Evolutionary conservation across 2,797 vertebrate genomes (phyloP).

Genomic region (Lates japonicus): DNA sequence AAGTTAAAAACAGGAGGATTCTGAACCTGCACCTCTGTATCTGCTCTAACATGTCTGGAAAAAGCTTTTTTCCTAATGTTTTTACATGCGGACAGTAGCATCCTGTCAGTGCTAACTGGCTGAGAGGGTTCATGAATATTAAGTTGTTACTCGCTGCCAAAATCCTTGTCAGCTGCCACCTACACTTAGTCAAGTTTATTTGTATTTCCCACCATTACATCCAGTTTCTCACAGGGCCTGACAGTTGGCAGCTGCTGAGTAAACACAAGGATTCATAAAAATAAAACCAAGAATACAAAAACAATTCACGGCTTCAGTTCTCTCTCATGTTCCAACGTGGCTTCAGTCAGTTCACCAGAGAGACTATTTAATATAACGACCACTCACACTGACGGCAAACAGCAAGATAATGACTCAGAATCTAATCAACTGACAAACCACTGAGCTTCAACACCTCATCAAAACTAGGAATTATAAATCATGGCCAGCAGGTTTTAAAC

Average conservation of each 20-base stretch:
- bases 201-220: background rate
- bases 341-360: no score
- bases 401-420: no score
- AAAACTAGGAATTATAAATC: no score
- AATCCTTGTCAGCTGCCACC: slow-evolving; percentile 1
- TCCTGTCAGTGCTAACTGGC: background rate
- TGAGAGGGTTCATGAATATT: background rate
- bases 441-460: no score
- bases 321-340: no score
- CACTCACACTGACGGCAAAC: no score
- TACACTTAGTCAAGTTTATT: background rate
- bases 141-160: background rate
- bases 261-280: background rate
- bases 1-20: background rate
- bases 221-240: background rate
- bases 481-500: no score
- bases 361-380: no score
- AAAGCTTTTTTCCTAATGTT: background rate
- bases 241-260: background rate
- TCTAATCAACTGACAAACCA: no score
- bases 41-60: background rate
- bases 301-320: no score
- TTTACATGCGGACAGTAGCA: background rate
- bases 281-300: no score
- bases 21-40: background rate